Evolutionary conservation across 2,797 vertebrate species (phyloP).

Genomic region (Tokudaia tokunoshimensis): DNA sequence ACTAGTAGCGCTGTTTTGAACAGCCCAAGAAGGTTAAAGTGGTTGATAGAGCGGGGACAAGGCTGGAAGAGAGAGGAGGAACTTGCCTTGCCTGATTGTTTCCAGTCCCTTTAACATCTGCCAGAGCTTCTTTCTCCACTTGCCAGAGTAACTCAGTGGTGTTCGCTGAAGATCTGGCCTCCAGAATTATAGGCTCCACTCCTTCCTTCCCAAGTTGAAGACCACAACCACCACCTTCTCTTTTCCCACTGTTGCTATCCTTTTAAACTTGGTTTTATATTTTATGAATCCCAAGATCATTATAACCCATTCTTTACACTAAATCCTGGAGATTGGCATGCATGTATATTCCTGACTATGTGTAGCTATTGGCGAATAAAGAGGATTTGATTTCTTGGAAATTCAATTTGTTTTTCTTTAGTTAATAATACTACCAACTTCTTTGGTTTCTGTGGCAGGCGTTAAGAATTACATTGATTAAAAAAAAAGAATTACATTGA

Average conservation of each 20-base stretch:
- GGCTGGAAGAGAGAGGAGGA: neutral
- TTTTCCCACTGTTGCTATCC: neutral
- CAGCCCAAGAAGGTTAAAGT: neutral
- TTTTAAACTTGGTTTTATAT: neutral
- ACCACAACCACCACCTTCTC: neutral
- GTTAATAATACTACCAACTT: neutral
- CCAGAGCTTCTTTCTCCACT: neutral
- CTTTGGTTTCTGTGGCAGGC: neutral
- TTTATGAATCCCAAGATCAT: neutral
- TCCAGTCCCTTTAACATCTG: neutral
- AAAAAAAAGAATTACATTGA: neutral
- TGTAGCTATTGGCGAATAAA: neutral
- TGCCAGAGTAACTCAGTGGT: neutral
- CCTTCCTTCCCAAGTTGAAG: neutral
- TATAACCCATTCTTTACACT: neutral
- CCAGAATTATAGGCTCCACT: accelerated
- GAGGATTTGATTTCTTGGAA: neutral
- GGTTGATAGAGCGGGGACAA: neutral
- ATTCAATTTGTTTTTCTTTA: neutral
- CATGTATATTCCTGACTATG: neutral
- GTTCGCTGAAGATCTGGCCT: neutral
- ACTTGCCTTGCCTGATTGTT: neutral
- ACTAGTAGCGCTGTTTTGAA: neutral
- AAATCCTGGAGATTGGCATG: neutral
- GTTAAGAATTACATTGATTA: neutral